These are phyloP conservation scores for Atta colombica DNA, from an alignment of 1,140 invertebrate genomes.

Conservation along the genomic window DNA sequence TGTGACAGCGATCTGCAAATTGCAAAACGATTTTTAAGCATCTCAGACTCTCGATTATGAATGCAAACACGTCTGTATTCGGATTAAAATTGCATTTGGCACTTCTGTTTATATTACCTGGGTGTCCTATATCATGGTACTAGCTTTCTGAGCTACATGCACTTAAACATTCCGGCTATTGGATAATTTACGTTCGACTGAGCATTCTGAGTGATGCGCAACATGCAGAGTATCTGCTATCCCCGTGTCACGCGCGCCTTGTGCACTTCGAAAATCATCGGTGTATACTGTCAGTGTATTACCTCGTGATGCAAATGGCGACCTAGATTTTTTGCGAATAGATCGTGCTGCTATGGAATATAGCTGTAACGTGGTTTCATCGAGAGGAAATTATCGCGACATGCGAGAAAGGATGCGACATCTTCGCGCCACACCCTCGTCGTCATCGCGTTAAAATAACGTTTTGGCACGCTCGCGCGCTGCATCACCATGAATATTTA, in stretches of 20 bases:
- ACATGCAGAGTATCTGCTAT: conserved; percentile 31
- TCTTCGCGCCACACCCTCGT: not conserved
- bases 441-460: conserved; percentile 3
- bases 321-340: conserved; percentile 29
- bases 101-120: not conserved
- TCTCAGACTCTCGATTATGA: not conserved
- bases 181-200: conserved; percentile 50
- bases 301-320: conserved; percentile 23
- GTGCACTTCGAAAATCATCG: conserved; percentile 18
- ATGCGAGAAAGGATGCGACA: not conserved
- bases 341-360: not conserved
- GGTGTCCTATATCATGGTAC: not conserved
- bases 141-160: conserved; percentile 17
- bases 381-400: conserved; percentile 24
- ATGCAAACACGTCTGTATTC: not conserved
- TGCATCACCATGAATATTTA: conserved; percentile 47
- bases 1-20: not conserved
- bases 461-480: conserved; percentile 1
- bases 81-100: conserved; percentile 47
- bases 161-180: conserved; percentile 33
- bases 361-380: not conserved
- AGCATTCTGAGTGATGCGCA: conserved; percentile 43
- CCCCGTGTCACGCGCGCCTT: not conserved
- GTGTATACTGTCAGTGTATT: not conserved
- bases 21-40: not conserved